These are phyloP conservation scores for Fissipunctia ypsillon DNA, from an alignment of 2,888 invertebrate species.

Conservation along the genomic window DNA sequence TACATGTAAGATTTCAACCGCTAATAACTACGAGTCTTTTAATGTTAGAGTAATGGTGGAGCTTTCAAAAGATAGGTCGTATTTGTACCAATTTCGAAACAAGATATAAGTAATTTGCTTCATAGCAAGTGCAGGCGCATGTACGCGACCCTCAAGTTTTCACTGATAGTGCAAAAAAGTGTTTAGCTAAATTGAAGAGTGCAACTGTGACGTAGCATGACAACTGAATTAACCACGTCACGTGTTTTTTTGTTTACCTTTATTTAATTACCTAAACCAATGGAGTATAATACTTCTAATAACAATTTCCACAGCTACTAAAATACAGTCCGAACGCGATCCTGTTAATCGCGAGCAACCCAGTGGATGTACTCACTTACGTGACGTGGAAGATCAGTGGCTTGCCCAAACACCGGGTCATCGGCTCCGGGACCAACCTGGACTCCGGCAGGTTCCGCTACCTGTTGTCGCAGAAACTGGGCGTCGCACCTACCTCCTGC, in stretches of 20 bases:
- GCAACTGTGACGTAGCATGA: no score
- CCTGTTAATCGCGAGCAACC: conserved; percentile 97
- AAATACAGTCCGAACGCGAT: conserved; percentile 96
- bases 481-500: conserved; percentile 95
- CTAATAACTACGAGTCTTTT: neutral
- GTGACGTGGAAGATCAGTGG: conserved; percentile 99
- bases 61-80: neutral
- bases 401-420: conserved; percentile 95
- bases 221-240: no score
- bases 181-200: no score
- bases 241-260: no score
- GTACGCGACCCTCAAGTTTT: accelerated
- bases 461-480: conserved; percentile 95
- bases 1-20: neutral
- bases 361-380: conserved; percentile 97
- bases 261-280: no score
- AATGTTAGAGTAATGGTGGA: neutral
- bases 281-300: no score
- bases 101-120: neutral
- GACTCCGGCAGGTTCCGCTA: conserved; percentile 98
- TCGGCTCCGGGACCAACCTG: conserved; percentile 98
- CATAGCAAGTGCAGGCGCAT: neutral
- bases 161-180: no score
- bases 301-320: conserved; percentile 88
- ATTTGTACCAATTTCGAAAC: neutral